A percentile compares a stretch with the other conserved stretches of the same genome.
These are phyloP conservation scores for Amphiprion percula DNA, from an alignment of 2,113 vertebrate species.

Conservation along the genomic window DNA sequence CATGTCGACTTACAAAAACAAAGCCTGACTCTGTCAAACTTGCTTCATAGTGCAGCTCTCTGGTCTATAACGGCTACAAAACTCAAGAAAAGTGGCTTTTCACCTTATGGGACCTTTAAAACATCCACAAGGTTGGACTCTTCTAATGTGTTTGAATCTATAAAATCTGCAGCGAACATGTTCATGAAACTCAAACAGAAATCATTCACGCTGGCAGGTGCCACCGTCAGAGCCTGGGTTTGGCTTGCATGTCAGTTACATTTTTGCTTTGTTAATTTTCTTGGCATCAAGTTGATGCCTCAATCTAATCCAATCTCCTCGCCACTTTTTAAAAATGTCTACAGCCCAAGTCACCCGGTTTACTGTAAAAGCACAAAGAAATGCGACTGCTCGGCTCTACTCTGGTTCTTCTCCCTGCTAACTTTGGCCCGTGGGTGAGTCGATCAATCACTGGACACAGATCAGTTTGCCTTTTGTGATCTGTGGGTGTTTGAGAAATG, in stretches of 20 bases:
- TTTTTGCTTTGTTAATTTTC: not conserved
- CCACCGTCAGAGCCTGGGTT: too few relatives aligned
- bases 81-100: too few relatives aligned
- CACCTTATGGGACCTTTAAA: not conserved
- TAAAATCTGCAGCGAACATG: not conserved
- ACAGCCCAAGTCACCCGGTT: slow-evolving; percentile 26
- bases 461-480: slow-evolving; percentile 41
- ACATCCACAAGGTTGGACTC: not conserved
- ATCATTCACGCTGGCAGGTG: not conserved
- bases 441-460: not conserved
- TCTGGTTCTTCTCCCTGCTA: slow-evolving; percentile 20
- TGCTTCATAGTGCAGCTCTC: too few relatives aligned
- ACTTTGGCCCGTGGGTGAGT: not conserved
- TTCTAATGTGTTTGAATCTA: slow-evolving; percentile 5
- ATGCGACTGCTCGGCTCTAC: not conserved
- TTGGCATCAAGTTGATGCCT: not conserved
- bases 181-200: not conserved
- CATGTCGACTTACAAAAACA: too few relatives aligned
- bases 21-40: too few relatives aligned
- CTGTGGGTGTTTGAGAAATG: slow-evolving; percentile 43
- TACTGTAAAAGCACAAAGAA: slow-evolving; percentile 69
- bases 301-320: not conserved
- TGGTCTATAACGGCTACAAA: too few relatives aligned
- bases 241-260: too few relatives aligned
- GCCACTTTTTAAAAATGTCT: not conserved